Base-by-base conservation (phyloP, 2,888 invertebrate species). In the Drosophila putrida region DNA sequence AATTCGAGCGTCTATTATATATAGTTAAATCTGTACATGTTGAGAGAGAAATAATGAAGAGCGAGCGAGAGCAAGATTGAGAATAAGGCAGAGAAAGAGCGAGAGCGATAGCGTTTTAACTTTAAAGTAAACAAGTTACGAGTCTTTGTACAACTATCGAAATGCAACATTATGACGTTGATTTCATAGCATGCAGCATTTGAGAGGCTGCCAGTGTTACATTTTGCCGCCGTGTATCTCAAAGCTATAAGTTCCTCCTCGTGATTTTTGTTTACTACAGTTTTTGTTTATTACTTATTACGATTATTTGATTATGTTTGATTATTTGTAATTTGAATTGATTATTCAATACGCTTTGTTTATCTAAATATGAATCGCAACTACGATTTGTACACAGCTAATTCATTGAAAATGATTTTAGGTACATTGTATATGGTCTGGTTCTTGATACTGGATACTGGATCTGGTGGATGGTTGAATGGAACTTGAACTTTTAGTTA, bases 401-500 rank as follows among this genome's bases (percentile, higher is more conserved):
- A 20, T 49, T 73, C 44, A 36, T 61, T 78, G 57, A 57, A 55
- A 60, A 74, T 78, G 78, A 25, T 54, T 39, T n/a, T 36, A 57
- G 53, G 33, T 61, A 51, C 39, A 53, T n/a, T n/a, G n/a, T 55
- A 54, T 50, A 27, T 47, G 53, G 35, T 66, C 38, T 49, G n/a
- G 39, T 5, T 39, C 15, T 33, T 11, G n/a, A 33, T 54, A 49
- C 13, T 43, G 50, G n/a, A 33, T 54, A 49, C 13, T 43, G 50
- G 28, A 15, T n/a, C 36, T 58, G 35, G 51, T 61, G 62, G 15
- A 5, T 68, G 28, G 27, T 62, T 25, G 13, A 49, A 64, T 63
- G 57, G 54, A 66, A 25, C 58, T 63, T 9, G 33, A 55, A 75
- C 71, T 80, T 79, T 76, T 71, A 66, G 66, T 76, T 71, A 66